phyloP scores from a whole-genome alignment of 2,888 invertebrate genomes.

The Prenolepis imparis region DNA sequence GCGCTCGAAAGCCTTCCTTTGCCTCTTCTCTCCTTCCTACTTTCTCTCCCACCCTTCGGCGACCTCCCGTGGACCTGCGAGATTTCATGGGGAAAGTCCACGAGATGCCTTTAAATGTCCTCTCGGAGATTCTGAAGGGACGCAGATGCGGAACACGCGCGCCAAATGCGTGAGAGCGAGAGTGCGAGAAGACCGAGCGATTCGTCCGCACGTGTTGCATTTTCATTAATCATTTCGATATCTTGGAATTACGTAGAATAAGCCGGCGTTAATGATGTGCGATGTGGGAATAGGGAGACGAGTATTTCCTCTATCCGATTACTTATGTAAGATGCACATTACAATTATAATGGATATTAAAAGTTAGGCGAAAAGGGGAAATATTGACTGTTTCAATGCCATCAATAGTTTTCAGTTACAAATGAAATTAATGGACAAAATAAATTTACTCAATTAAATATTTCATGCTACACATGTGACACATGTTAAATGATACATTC shows the following conservation, averaged over 20 bases:
- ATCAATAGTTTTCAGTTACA: neutral
- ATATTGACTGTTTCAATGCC: neutral
- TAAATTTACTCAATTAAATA: neutral
- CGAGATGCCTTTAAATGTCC: conserved; percentile 44
- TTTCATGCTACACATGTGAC: neutral
- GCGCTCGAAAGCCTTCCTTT: conserved; percentile 41
- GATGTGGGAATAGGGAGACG: neutral
- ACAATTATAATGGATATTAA: neutral
- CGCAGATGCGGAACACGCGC: neutral
- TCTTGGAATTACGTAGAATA: conserved; percentile 22
- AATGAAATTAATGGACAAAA: neutral
- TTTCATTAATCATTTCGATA: conserved; percentile 51
- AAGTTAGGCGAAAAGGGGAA: neutral
- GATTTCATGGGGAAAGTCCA: conserved; percentile 67
- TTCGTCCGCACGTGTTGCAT: conserved; percentile 18
- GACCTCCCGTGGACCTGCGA: conserved; percentile 40
- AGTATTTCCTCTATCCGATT: neutral
- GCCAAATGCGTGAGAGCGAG: neutral
- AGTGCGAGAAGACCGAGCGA: neutral
- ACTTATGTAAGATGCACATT: neutral
- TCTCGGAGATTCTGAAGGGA: conserved; percentile 11
- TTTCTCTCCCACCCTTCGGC: neutral
- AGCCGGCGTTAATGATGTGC: conserved; percentile 14
- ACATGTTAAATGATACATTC: neutral
- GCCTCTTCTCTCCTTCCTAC: conserved; percentile 11